Evolutionary conservation across 2,888 invertebrate genomes (phyloP).

Genomic region (Agriopis leucophaearia): DNA sequence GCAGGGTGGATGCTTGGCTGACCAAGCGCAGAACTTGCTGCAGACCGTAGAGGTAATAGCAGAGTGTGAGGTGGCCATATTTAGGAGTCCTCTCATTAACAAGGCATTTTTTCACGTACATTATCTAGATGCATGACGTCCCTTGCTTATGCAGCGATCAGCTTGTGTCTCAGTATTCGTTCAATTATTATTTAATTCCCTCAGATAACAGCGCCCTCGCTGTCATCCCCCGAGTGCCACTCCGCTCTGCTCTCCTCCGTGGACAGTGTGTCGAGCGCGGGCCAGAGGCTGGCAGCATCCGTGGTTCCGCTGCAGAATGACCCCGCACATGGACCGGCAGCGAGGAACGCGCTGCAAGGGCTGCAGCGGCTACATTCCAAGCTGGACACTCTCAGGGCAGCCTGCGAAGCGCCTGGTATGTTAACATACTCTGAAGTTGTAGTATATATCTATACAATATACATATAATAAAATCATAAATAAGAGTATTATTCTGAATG

Average conservation of each 20-base stretch:
- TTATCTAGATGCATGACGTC: too few relatives aligned
- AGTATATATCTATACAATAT: neutral
- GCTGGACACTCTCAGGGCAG: conserved; percentile 26
- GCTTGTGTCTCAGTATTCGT: too few relatives aligned
- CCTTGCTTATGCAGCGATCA: too few relatives aligned
- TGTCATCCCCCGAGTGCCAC: conserved; percentile 54
- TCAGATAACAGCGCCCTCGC: conserved; percentile 47
- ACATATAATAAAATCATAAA: too few relatives aligned
- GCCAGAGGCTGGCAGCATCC: conserved; percentile 40
- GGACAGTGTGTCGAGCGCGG: conserved; percentile 45
- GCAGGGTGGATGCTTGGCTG: conserved; percentile 50
- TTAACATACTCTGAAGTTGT: neutral
- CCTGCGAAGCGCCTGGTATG: conserved; percentile 28
- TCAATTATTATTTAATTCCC: neutral
- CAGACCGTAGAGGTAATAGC: conserved; percentile 58
- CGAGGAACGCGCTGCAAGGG: conserved; percentile 38
- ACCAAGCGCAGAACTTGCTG: conserved; percentile 55
- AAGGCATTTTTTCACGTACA: too few relatives aligned
- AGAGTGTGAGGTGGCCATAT: neutral
- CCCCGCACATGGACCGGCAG: conserved; percentile 32
- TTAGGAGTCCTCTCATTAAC: too few relatives aligned
- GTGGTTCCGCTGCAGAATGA: conserved; percentile 38
- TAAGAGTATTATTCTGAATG: neutral
- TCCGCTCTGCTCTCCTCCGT: conserved; percentile 51
- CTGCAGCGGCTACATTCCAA: conserved; percentile 44